Percentiles rank a stretch among this genome's conserved stretches.
These are phyloP conservation scores for Sylvia atricapilla DNA, from an alignment of 2,113 vertebrate species.

Conservation along the genomic window DNA sequence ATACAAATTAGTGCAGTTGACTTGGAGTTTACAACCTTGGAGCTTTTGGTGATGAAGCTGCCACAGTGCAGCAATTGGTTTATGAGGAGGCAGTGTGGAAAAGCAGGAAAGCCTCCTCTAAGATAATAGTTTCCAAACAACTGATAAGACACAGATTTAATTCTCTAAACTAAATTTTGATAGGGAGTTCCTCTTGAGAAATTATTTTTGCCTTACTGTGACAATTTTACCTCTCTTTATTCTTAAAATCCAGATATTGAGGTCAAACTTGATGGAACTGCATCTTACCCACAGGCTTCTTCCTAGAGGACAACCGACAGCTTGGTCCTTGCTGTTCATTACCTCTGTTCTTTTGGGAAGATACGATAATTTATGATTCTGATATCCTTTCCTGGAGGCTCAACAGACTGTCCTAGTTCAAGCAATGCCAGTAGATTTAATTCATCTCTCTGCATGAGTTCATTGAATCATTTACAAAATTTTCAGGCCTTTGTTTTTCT, in stretches of 20 bases:
- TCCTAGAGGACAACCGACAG: not conserved
- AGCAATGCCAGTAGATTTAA: conserved; percentile 14
- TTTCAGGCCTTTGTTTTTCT: conserved; percentile 43
- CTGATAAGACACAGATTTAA: not conserved
- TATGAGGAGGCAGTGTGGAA: not conserved
- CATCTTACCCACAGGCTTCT: not conserved
- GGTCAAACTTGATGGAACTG: not conserved
- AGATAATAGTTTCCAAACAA: not conserved
- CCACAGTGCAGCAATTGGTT: not conserved
- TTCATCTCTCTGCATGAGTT: conserved; percentile 33
- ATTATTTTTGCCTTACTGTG: not conserved
- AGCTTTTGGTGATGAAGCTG: not conserved
- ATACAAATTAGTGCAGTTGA: not conserved
- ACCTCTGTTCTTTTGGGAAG: not conserved
- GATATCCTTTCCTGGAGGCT: conserved; percentile 30
- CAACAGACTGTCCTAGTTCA: conserved; percentile 17
- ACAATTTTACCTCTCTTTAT: not conserved
- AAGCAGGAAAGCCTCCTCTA: not conserved
- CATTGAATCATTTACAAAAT: conserved; percentile 12
- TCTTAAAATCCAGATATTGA: not conserved
- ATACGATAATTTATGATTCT: not conserved
- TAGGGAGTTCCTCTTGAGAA: not conserved
- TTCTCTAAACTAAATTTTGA: not conserved
- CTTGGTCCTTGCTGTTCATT: conserved; percentile 16
- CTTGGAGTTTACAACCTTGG: not conserved